phyloP scores from a whole-genome alignment of 2,797 vertebrate species.

The Centroberyx gerrardi region DNA sequence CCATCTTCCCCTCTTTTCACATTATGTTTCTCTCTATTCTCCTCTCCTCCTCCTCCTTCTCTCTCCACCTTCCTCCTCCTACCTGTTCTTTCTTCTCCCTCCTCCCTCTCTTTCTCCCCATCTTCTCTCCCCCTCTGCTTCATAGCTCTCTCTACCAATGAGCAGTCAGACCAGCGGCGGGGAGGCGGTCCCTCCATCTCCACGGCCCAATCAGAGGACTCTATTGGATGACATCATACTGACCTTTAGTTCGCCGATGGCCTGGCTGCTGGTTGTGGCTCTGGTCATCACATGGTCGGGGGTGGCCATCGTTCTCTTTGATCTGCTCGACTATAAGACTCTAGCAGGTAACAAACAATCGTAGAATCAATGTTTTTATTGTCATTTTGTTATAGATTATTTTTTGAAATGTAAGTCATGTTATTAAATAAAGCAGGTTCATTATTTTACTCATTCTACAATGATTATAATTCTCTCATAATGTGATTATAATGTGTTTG shows the following conservation, averaged over 20 bases:
- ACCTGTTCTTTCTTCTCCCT: not conserved
- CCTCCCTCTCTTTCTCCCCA: not conserved
- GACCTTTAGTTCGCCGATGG: slow-evolving; percentile 95
- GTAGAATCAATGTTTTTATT: accelerated
- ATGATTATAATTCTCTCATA: slow-evolving; percentile 28
- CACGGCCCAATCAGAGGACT: slow-evolving; percentile 86
- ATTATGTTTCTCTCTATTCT: not conserved
- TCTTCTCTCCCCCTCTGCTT: not conserved
- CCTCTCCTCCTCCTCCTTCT: not conserved
- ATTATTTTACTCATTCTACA: not conserved
- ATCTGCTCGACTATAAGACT: slow-evolving; percentile 93
- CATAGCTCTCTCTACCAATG: slow-evolving; percentile 86
- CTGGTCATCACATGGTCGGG: slow-evolving; percentile 96
- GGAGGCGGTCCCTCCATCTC: slow-evolving; percentile 79
- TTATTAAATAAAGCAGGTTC: not conserved
- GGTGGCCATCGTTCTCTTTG: slow-evolving; percentile 96
- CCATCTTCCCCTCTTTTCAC: not conserved
- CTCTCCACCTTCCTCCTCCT: slow-evolving; percentile 19
- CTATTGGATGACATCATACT: slow-evolving; percentile 90
- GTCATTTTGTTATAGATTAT: not conserved
- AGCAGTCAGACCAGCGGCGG: slow-evolving; percentile 89
- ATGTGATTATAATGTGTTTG: slow-evolving; percentile 40
- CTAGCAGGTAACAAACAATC: slow-evolving; percentile 89
- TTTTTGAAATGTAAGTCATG: not conserved
- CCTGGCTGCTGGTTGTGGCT: slow-evolving; percentile 95